A percentile compares a stretch with the other conserved stretches of the same genome.
These are phyloP conservation scores for Calliphora vomitoria DNA, from an alignment of 2,888 invertebrate genomes.

Conservation along the genomic window DNA sequence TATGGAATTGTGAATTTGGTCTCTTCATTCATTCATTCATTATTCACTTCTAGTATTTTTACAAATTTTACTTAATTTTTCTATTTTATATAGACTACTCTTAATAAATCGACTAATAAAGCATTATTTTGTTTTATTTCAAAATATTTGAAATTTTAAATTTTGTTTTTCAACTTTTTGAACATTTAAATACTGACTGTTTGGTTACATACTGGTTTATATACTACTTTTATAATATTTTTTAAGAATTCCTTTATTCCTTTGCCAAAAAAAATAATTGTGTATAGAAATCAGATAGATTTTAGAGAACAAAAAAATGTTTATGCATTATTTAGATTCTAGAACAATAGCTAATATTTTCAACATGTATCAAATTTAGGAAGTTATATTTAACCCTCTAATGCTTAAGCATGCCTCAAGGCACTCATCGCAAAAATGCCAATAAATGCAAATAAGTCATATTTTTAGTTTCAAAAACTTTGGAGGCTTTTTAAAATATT, in stretches of 20 bases:
- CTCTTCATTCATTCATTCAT: neutral
- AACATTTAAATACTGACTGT: conserved; percentile 62
- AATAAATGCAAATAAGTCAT: no score
- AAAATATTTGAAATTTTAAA: conserved; percentile 13
- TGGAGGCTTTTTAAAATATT: no score
- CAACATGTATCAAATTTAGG: no score
- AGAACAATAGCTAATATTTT: no score
- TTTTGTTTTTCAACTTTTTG: conserved; percentile 30
- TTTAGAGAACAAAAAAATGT: no score
- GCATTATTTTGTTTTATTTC: neutral
- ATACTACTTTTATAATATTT: conserved; percentile 12
- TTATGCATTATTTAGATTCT: no score
- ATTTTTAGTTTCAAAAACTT: no score
- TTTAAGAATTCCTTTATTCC: neutral
- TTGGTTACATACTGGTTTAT: conserved; percentile 50
- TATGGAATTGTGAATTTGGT: neutral
- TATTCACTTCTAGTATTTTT: neutral
- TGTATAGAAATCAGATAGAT: no score
- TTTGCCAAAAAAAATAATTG: neutral
- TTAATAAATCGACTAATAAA: conserved; percentile 11
- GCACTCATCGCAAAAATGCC: no score
- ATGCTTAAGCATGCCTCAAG: no score
- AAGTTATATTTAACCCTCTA: no score
- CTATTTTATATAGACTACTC: neutral
- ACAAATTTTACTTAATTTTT: neutral